Conservation (phyloP, 2,113 vertebrate genomes). For the Apistogramma diplotaenia region DNA sequence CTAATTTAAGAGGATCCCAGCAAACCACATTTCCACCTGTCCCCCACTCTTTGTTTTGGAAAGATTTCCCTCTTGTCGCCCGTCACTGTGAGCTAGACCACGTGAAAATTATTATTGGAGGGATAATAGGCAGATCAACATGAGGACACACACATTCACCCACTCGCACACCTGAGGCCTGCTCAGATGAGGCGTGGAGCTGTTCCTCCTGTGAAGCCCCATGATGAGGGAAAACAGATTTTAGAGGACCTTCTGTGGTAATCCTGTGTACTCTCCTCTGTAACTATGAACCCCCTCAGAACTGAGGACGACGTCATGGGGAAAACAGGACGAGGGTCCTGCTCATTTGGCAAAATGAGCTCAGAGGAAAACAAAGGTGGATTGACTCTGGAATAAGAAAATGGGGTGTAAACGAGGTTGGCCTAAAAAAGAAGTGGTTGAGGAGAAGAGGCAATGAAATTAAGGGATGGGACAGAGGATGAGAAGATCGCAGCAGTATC, state of each 20-base stretch:
- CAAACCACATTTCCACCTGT: slow-evolving; percentile 23
- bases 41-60: slow-evolving; percentile 27
- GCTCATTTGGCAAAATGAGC: slow-evolving; percentile 47
- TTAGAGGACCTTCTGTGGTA: slow-evolving; percentile 28
- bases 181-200: slow-evolving; percentile 12
- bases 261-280: background rate
- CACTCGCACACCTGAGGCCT: slow-evolving; percentile 10
- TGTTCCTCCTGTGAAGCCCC: slow-evolving; percentile 9
- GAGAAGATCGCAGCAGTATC: background rate
- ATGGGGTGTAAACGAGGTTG: background rate
- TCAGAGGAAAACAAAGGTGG: slow-evolving; percentile 23
- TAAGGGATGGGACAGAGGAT: background rate
- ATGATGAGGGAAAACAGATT: slow-evolving; percentile 33
- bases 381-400: slow-evolving; percentile 31
- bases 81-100: background rate
- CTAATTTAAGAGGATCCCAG: background rate
- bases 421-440: background rate
- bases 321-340: background rate
- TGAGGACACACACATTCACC: background rate
- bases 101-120: slow-evolving; percentile 37
- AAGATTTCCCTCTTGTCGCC: slow-evolving; percentile 9
- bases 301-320: background rate
- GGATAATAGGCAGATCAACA: slow-evolving; percentile 37
- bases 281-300: background rate
- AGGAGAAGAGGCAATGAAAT: background rate